These are phyloP conservation scores for Halichondria panicea DNA, from an alignment of 37 sponge, comb jelly and placozoan genomes.

Conservation along the genomic window DNA sequence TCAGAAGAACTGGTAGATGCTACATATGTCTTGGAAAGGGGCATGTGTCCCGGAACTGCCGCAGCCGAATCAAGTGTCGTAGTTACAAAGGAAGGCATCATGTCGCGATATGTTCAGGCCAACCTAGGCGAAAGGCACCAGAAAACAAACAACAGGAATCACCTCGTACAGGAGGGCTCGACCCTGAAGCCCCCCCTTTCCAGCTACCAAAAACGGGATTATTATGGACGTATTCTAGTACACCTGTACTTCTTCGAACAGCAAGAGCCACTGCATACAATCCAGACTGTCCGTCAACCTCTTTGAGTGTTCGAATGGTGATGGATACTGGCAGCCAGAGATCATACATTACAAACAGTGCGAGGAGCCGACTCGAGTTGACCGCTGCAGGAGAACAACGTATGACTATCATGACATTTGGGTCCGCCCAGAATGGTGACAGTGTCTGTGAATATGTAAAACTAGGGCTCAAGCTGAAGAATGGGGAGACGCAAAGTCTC, in stretches of 20 bases:
- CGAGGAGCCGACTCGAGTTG: slow-evolving; percentile 5
- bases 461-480: slow-evolving; percentile 15
- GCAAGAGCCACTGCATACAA: slow-evolving; percentile 25
- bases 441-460: slow-evolving; percentile 11
- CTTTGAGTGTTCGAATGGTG: slow-evolving; percentile 9
- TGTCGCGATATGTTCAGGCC: slow-evolving; percentile 9
- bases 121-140: neutral
- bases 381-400: neutral
- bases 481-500: neutral
- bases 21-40: slow-evolving; percentile 29
- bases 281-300: slow-evolving; percentile 10
- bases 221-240: neutral
- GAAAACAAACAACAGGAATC: too few relatives aligned
- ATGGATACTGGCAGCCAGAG: too few relatives aligned
- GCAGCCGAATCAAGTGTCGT: slow-evolving; percentile 14
- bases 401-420: slow-evolving; percentile 32
- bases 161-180: neutral
- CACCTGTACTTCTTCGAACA: slow-evolving; percentile 18
- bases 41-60: slow-evolving; percentile 19
- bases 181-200: slow-evolving; percentile 10
- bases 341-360: slow-evolving; percentile 22
- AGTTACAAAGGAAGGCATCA: slow-evolving; percentile 33
- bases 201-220: neutral
- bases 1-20: slow-evolving; percentile 30
- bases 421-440: neutral